phyloP scores from a whole-genome alignment of 2,888 invertebrate genomes.

The Folsomia candida region DNA sequence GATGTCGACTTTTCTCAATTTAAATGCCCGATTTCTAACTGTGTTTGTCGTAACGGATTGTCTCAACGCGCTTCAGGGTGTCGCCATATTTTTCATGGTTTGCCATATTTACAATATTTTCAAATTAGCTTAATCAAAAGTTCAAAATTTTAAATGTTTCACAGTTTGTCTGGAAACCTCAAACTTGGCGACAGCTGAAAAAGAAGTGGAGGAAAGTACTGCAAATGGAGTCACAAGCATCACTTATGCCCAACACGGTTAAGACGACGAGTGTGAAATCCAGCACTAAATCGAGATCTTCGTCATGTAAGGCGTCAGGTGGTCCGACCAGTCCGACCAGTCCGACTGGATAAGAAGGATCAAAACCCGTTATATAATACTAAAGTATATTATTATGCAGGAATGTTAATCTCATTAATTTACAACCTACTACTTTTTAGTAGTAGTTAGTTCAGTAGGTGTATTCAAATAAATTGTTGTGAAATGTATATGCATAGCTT shows the following conservation, averaged over 20 bases:
- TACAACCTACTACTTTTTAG: no score
- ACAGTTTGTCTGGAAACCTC: conserved; percentile 4
- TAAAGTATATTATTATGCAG: neutral
- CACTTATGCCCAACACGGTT: conserved; percentile 14
- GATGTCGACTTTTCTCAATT: conserved; percentile 12
- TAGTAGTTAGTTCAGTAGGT: no score
- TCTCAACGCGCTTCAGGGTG: conserved; percentile 36
- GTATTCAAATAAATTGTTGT: no score
- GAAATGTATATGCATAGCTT: no score
- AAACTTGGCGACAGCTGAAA: conserved; percentile 1
- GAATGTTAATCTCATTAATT: no score
- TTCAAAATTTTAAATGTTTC: no score
- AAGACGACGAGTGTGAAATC: conserved; percentile 29
- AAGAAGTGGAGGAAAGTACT: neutral
- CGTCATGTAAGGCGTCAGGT: conserved; percentile 16
- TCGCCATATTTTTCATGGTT: conserved; percentile 35
- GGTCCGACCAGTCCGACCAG: conserved; percentile 1
- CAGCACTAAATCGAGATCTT: conserved; percentile 31
- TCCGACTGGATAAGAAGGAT: neutral
- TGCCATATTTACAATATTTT: no score
- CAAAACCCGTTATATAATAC: neutral
- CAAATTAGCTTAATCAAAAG: conserved; percentile 34
- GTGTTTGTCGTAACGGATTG: conserved; percentile 36
- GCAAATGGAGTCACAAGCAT: conserved; percentile 11
- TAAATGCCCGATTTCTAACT: conserved; percentile 19